phyloP scores from a whole-genome alignment of 2,888 invertebrate genomes.

The Carcina quercana region DNA sequence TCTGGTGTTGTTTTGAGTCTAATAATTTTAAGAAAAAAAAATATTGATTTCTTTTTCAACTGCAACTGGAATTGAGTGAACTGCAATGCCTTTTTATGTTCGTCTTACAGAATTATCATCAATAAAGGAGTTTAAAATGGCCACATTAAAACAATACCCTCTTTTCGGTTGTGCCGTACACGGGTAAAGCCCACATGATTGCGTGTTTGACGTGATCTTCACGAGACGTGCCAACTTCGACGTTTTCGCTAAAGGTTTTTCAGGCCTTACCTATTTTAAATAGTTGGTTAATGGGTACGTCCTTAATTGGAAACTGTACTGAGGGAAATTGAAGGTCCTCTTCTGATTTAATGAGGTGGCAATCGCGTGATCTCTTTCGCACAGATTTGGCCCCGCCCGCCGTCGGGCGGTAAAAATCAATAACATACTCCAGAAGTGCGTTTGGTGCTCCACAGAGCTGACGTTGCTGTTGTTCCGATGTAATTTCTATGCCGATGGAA shows the following conservation, averaged over 20 bases:
- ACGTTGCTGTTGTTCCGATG: slow-evolving; percentile 40
- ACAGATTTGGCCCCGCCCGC: slow-evolving; percentile 63
- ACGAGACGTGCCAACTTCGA: slow-evolving; percentile 38
- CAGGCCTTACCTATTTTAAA: slow-evolving; percentile 38
- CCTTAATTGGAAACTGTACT: slow-evolving; percentile 68
- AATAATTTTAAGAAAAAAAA: no score
- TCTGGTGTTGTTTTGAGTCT: no score
- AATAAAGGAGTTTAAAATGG: no score
- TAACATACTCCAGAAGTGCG: slow-evolving; percentile 70
- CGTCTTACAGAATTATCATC: no score
- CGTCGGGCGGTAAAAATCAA: slow-evolving; percentile 71
- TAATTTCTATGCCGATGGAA: background rate
- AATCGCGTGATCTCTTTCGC: slow-evolving; percentile 70
- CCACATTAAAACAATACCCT: background rate
- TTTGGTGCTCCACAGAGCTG: slow-evolving; percentile 63
- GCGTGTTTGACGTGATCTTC: no score
- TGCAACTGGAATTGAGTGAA: no score
- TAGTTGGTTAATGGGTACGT: slow-evolving; percentile 71
- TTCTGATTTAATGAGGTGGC: slow-evolving; percentile 67
- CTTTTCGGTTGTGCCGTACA: no score
- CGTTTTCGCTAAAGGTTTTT: slow-evolving; percentile 53
- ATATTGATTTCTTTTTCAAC: no score
- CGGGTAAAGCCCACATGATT: no score
- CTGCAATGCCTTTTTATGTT: background rate
- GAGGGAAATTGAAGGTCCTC: slow-evolving; percentile 60